Evolutionary conservation across 2,113 vertebrate genomes (phyloP), one percentile per base, ranked within the genome.

Genomic region (Tragelaphus strepsiceros): DNA sequence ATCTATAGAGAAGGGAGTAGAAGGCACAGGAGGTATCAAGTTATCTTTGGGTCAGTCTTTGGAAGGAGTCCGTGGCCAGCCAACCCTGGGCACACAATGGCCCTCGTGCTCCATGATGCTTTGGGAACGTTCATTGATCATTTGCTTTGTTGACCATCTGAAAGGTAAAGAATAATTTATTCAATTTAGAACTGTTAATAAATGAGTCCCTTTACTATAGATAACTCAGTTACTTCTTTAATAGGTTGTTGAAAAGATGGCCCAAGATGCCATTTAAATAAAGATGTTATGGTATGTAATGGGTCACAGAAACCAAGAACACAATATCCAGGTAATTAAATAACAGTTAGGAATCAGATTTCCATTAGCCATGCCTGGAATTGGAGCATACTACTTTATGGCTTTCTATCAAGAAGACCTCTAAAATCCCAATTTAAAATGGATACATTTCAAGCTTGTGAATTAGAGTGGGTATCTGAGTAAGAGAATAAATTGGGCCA

Each of bases 381-480:
- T 67, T 43, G 87, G 96, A 93, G 83, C 53, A 54, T 39, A 61
- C 43, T 22, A 28, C 80, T 92, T 88, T 77, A 77, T n/a, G 56
- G 62, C 91, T 95, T 53, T 90, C 93, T 61, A 90, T 84, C 87
- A 87, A 91, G 97, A 74, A 95, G 91, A 85, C 53, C 92, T 95
- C 93, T 95, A 85, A 93, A 95, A 96, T 88, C 97, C 97, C 96
- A 96, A 97, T 96, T 98, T 98, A 97, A 95, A 96, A 81, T 82
- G 8, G 84, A 96, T 92, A 59, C 16, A 71, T 98, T 97, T 96
- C 77, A 67, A 95, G 88, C 15, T 43, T 1, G 7, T 78, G 97
- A 94, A 96, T 97, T 96, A 54, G 56, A 71, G 78, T 61, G 59
- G 49, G 58, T 81, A 90, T 96, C 94, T 88, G 95, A 67, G 87